Conservation (phyloP, 2,113 vertebrate species). For the Struthidea cinerea region DNA sequence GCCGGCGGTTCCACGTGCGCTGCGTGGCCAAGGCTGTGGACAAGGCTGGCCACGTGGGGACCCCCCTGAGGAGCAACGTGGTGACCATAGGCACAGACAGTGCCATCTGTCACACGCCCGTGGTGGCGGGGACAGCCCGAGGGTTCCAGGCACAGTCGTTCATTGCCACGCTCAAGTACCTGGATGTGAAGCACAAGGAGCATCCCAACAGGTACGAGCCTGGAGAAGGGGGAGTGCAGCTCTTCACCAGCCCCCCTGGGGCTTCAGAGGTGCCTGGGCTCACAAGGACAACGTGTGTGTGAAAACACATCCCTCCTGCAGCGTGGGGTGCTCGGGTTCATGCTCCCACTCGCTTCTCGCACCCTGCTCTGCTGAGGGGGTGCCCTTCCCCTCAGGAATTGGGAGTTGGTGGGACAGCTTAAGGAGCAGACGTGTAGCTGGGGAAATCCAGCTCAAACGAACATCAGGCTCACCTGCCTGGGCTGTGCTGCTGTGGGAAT, state of each 20-base stretch:
- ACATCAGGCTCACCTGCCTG: background rate
- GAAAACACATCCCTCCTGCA: background rate
- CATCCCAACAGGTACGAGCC: constrained; percentile 88
- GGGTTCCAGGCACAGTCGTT: constrained; percentile 98
- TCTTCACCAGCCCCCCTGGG: background rate
- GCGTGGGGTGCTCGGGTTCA: fast-evolving
- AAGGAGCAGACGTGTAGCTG: background rate
- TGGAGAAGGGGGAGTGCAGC: background rate
- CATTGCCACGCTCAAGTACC: constrained; percentile 90
- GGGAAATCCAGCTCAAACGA: background rate
- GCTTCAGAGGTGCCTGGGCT: background rate
- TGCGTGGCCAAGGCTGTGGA: constrained; percentile 94
- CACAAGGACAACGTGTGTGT: fast-evolving
- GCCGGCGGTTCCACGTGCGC: constrained; percentile 91
- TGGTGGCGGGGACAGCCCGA: constrained; percentile 89
- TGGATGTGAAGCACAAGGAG: constrained; percentile 97
- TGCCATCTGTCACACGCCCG: constrained; percentile 93
- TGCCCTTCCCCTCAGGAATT: background rate
- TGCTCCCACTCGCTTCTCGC: background rate
- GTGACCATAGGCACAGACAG: constrained; percentile 91
- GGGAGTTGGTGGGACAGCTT: background rate
- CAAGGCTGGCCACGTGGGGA: constrained; percentile 87
- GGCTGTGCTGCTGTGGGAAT: background rate
- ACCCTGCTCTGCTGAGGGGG: fast-evolving
- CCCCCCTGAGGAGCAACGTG: constrained; percentile 88